phyloP scores from a whole-genome alignment of 1,140 invertebrate genomes.

The Gryon sp. region DNA sequence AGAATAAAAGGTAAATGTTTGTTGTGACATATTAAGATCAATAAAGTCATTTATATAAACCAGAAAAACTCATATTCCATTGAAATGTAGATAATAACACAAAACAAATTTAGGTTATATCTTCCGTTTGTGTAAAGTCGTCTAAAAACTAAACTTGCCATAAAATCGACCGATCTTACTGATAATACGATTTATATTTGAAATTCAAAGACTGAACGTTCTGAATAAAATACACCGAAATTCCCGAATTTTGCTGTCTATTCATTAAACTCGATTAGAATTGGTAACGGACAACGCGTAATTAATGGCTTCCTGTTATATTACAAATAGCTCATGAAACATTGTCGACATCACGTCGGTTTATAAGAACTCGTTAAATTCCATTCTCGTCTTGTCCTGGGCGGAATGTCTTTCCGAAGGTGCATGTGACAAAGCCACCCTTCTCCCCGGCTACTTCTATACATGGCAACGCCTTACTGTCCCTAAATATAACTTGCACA shows the following conservation, averaged over 20 bases:
- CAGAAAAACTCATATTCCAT: too few relatives aligned
- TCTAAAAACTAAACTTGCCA: too few relatives aligned
- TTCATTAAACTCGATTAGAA: slow-evolving; percentile 5
- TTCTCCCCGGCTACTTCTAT: slow-evolving; percentile 25
- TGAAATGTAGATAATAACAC: too few relatives aligned
- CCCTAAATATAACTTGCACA: slow-evolving; percentile 48
- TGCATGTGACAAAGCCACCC: slow-evolving; percentile 28
- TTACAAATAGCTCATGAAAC: slow-evolving; percentile 41
- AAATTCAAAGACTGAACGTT: too few relatives aligned
- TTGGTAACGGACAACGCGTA: neutral
- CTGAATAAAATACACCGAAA: slow-evolving; percentile 5
- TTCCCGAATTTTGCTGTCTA: neutral
- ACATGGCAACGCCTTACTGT: slow-evolving; percentile 36
- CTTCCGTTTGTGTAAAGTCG: too few relatives aligned
- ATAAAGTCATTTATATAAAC: too few relatives aligned
- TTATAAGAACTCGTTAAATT: slow-evolving; percentile 46
- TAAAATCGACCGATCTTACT: too few relatives aligned
- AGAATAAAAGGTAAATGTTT: too few relatives aligned
- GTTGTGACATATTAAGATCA: too few relatives aligned
- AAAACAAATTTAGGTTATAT: too few relatives aligned
- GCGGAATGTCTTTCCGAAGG: slow-evolving; percentile 39
- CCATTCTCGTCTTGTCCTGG: slow-evolving; percentile 29
- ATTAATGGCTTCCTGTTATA: slow-evolving; percentile 45
- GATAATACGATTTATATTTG: too few relatives aligned
- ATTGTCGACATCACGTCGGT: slow-evolving; percentile 30